phyloP scores from a whole-genome alignment of 2,888 invertebrate genomes.

The Apamea sordens region DNA sequence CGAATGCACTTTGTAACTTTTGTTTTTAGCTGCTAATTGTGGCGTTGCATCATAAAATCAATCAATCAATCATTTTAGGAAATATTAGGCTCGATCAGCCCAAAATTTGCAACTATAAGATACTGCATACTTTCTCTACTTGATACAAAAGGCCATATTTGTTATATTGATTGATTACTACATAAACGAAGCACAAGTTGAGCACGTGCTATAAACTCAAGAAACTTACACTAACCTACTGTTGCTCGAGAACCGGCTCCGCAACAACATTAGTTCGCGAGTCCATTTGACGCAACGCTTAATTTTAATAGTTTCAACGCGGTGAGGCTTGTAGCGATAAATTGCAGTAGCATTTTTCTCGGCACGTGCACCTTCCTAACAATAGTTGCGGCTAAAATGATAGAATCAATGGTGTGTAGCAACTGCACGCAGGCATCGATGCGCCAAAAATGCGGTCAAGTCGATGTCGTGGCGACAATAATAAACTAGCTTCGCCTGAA shows the following conservation, averaged over 20 bases:
- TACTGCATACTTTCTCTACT: neutral
- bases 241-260: slow-evolving; percentile 52
- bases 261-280: slow-evolving; percentile 51
- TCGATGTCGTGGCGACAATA: slow-evolving; percentile 67
- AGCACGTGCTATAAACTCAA: slow-evolving; percentile 25
- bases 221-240: slow-evolving; percentile 36
- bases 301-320: slow-evolving; percentile 75
- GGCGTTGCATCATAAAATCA: too few species aligned
- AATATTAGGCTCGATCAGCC: neutral
- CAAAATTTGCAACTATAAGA: neutral
- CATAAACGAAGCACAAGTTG: slow-evolving; percentile 6
- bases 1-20: slow-evolving; percentile 20
- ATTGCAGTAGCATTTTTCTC: slow-evolving; percentile 78
- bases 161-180: neutral
- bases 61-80: neutral
- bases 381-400: slow-evolving; percentile 63
- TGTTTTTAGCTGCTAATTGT: neutral
- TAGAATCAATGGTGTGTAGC: slow-evolving; percentile 75
- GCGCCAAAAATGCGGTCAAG: slow-evolving; percentile 68
- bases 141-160: neutral
- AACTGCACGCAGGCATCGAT: slow-evolving; percentile 60
- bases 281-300: slow-evolving; percentile 70
- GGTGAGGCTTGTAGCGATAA: slow-evolving; percentile 76
- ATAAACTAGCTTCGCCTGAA: slow-evolving; percentile 32
- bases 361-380: slow-evolving; percentile 70